phyloP scores from a whole-genome alignment of 1,140 invertebrate species.

The Helicoverpa zea region DNA sequence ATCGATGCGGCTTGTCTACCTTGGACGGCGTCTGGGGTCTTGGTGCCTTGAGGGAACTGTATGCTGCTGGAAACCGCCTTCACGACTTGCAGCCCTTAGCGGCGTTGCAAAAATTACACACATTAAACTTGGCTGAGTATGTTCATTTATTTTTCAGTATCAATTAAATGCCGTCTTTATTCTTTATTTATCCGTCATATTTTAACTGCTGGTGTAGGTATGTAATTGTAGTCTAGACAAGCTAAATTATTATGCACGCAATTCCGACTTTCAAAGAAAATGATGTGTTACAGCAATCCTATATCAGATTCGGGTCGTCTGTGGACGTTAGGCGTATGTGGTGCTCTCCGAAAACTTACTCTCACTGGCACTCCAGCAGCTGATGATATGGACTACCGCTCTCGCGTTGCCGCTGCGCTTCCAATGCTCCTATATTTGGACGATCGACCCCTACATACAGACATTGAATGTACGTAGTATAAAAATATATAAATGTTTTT shows the following conservation, averaged over 20 bases:
- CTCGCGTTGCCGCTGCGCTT: constrained; percentile 65
- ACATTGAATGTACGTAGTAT: constrained; percentile 66
- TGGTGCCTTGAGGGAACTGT: constrained; percentile 87
- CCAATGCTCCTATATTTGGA: constrained; percentile 76
- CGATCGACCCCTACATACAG: constrained; percentile 66
- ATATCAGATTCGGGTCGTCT: constrained; percentile 73
- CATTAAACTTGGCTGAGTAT: constrained; percentile 86
- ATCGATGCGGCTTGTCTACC: constrained; percentile 88
- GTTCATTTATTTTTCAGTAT: constrained; percentile 41
- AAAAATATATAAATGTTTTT: background rate
- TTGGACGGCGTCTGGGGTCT: constrained; percentile 90
- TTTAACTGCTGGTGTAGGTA: background rate
- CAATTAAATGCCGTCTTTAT: too few species aligned
- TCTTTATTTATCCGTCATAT: too few species aligned
- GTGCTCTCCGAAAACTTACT: constrained; percentile 69
- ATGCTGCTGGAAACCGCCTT: constrained; percentile 89
- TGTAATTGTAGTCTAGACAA: too few species aligned
- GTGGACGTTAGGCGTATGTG: constrained; percentile 79
- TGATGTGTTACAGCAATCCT: constrained; percentile 80
- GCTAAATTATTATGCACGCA: background rate
- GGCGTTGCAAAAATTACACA: constrained; percentile 84
- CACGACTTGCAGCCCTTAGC: constrained; percentile 87
- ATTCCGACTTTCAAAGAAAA: too few species aligned
- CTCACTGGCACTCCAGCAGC: constrained; percentile 69
- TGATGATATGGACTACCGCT: constrained; percentile 64